Evolutionary conservation across 2,797 vertebrate species (phyloP), one percentile per base, ranked within the genome.

Genomic region (Acanthornis magna): DNA sequence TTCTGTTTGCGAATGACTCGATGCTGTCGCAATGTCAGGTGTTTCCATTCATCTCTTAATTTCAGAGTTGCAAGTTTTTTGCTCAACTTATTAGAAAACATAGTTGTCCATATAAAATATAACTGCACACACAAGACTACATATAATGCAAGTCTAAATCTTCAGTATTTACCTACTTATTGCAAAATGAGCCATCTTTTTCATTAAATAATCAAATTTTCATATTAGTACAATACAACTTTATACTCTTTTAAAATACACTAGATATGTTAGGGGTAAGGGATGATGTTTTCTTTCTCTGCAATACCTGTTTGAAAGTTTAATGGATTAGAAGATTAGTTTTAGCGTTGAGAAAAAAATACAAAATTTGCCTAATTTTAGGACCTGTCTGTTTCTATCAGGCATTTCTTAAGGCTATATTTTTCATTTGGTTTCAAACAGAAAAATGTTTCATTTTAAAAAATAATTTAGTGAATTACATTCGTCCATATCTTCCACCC

Each of bases 381-480:
- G 96, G 97, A 96, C 95, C 95, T 96, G 92, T 96, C 89, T 93
- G 91, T 91, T 97, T 97, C 97, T 97, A 98, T 95, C 97, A 98
- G 97, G 97, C 92, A 96, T 97, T 97, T 98, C 95, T 98, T 98
- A 98, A 98, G 98, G 98, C 98, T 97, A 97, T 97, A 96, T 97
- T 98, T 97, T 97, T 98, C 98, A 98, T 98, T 98, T 98, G 98
- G 98, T 97, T 98, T 98, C 97, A 96, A 98, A 98, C 97, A 97
- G 96, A 98, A 97, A 96, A 96, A 96, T 57, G 91, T 97, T 97
- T 97, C 94, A 94, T 94, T 98, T 98, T 97, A 97, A 98, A 98
- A 98, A 98, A 98, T 98, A 98, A 98, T 98, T 98, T 98, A 98
- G 98, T 97, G 97, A 98, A 97, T 98, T 98, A 98, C 97, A 98